These are phyloP conservation scores for Gambusia holbrooki DNA, from an alignment of 2,113 vertebrate species.

Conservation along the genomic window DNA sequence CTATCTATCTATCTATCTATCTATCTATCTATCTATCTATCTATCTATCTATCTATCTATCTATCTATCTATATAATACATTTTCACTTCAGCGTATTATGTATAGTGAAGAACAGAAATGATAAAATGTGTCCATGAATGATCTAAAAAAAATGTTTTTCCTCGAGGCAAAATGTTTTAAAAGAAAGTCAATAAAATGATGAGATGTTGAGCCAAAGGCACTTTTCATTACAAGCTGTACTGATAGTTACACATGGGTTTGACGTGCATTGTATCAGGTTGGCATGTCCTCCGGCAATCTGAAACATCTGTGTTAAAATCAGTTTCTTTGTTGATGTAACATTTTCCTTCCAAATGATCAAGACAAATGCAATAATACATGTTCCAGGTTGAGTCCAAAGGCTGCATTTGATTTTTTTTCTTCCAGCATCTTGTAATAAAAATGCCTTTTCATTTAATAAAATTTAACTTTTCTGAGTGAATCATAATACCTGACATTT, in stretches of 20 bases:
- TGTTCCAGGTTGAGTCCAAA: not conserved
- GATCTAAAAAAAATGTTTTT: conserved; percentile 22
- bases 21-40: too few relatives aligned
- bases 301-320: conserved; percentile 22
- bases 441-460: not conserved
- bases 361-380: not conserved
- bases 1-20: too few relatives aligned
- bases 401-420: not conserved
- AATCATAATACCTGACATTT: not conserved
- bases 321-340: conserved; percentile 15
- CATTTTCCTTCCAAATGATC: conserved; percentile 1
- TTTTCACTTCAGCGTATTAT: too few relatives aligned
- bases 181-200: conserved; percentile 31
- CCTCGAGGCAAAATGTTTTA: conserved; percentile 32
- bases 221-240: conserved; percentile 36
- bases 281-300: conserved; percentile 30
- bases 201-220: conserved; percentile 19
- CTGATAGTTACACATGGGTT: conserved; percentile 34
- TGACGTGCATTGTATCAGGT: conserved; percentile 6
- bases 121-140: conserved; percentile 15
- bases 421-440: not conserved
- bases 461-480: not conserved
- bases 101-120: conserved; percentile 13
- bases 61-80: too few relatives aligned
- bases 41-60: too few relatives aligned